Evolutionary conservation across 2,888 invertebrate genomes (phyloP).

Genomic region (Salticus scenicus): DNA sequence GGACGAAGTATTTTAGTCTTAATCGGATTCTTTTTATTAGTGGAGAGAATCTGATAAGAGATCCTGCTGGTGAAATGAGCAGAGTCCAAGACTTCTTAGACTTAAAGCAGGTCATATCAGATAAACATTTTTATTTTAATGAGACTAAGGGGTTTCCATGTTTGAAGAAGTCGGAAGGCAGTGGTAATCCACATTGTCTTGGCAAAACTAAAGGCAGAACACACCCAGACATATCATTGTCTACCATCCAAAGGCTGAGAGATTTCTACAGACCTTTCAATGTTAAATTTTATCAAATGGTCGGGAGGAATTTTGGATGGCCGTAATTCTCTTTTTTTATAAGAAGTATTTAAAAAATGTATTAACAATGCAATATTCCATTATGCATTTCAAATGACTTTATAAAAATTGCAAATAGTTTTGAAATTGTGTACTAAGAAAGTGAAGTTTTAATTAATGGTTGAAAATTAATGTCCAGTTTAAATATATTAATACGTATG

Average conservation of each 20-base stretch:
- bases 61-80: constrained; percentile 77
- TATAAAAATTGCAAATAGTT: neutral
- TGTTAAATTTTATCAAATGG: constrained; percentile 91
- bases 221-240: constrained; percentile 76
- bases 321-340: constrained; percentile 76
- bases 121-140: constrained; percentile 77
- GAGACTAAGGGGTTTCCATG: constrained; percentile 78
- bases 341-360: neutral
- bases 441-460: too few relatives aligned
- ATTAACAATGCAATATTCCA: neutral
- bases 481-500: too few relatives aligned
- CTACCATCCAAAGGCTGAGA: constrained; percentile 74
- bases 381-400: too few relatives aligned
- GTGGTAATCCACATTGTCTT: constrained; percentile 76
- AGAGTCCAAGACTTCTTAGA: constrained; percentile 77
- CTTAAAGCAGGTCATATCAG: constrained; percentile 74
- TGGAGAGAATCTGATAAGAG: constrained; percentile 77
- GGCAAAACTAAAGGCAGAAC: constrained; percentile 77
- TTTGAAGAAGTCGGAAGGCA: constrained; percentile 74
- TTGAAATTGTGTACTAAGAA: neutral
- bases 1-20: constrained; percentile 77
- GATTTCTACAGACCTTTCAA: constrained; percentile 77
- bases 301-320: constrained; percentile 94
- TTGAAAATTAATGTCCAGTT: too few relatives aligned
- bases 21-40: constrained; percentile 77